These are phyloP conservation scores for Salmo trutta DNA, from an alignment of 2,797 vertebrate genomes.

Conservation along the genomic window DNA sequence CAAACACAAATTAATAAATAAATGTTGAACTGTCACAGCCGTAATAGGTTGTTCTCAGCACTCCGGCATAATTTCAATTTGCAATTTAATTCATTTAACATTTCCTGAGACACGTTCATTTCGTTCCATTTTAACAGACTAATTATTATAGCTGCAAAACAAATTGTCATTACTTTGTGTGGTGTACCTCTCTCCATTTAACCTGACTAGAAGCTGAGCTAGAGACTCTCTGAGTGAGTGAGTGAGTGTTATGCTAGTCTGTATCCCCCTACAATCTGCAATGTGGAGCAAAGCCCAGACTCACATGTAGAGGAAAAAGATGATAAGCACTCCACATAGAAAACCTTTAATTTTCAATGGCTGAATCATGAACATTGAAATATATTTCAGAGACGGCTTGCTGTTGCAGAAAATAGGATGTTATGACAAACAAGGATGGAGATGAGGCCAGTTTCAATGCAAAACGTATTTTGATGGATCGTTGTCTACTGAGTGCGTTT, in stretches of 20 bases:
- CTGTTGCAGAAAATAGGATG: neutral
- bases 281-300: slow-evolving; percentile 19
- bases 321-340: slow-evolving; percentile 19
- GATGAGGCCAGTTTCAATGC: neutral
- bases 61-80: slow-evolving; percentile 57
- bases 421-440: neutral
- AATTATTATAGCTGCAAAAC: slow-evolving; percentile 66
- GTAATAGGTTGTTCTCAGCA: slow-evolving; percentile 34
- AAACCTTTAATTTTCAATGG: slow-evolving; percentile 21
- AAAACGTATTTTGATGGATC: neutral
- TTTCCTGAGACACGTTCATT: slow-evolving; percentile 57
- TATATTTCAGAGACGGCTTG: neutral
- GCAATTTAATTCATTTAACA: slow-evolving; percentile 68
- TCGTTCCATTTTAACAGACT: slow-evolving; percentile 68
- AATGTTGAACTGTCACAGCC: slow-evolving; percentile 29
- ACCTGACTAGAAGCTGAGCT: slow-evolving; percentile 48
- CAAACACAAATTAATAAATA: slow-evolving; percentile 25
- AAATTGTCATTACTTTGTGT: slow-evolving; percentile 65
- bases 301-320: slow-evolving; percentile 31
- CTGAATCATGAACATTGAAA: slow-evolving; percentile 10
- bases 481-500: neutral
- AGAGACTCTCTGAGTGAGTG: neutral
- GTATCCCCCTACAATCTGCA: neutral
- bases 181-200: slow-evolving; percentile 49
- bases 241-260: too few species aligned